These are phyloP conservation scores for Scatophagus argus DNA, from an alignment of 2,113 vertebrate genomes.

Conservation along the genomic window DNA sequence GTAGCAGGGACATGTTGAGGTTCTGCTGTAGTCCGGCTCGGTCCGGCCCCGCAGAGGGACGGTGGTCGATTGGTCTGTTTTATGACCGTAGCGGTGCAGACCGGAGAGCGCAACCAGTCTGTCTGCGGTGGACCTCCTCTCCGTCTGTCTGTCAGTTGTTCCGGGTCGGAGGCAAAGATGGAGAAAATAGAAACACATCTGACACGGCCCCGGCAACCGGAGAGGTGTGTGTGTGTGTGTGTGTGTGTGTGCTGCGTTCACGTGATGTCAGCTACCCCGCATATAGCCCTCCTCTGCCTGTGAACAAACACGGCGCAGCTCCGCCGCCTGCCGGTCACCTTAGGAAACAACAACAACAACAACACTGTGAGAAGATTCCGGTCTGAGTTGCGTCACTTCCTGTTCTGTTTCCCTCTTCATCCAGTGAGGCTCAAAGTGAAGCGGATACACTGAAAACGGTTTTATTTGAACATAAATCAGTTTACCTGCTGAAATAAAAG, in stretches of 20 bases:
- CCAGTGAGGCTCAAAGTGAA: too few relatives aligned
- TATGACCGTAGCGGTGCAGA: not conserved
- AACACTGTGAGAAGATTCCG: too few relatives aligned
- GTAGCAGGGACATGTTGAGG: constrained; percentile 88
- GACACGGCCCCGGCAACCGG: constrained; percentile 44
- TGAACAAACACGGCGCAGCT: not conserved
- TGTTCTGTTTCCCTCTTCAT: too few relatives aligned
- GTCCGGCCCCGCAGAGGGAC: constrained; percentile 11
- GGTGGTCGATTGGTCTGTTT: not conserved
- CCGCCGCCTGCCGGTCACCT: not conserved
- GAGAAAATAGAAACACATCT: constrained; percentile 56
- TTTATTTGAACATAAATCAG: too few relatives aligned
- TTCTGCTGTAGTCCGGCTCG: constrained; percentile 34
- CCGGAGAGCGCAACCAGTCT: not conserved
- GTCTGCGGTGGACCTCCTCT: not conserved
- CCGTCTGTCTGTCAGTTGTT: constrained; percentile 1
- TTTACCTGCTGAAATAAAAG: too few relatives aligned
- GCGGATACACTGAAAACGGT: too few relatives aligned
- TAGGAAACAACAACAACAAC: constrained; percentile 7
- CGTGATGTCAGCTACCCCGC: constrained; percentile 10
- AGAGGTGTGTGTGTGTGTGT: not conserved
- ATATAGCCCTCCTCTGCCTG: not conserved
- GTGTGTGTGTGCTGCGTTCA: constrained; percentile 23
- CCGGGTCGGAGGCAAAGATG: constrained; percentile 48
- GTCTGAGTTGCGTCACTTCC: too few relatives aligned